Evolutionary conservation across 2,888 invertebrate species (phyloP), one percentile per base, ranked within the genome.

Genomic region (Schrankia costaestrigalis): DNA sequence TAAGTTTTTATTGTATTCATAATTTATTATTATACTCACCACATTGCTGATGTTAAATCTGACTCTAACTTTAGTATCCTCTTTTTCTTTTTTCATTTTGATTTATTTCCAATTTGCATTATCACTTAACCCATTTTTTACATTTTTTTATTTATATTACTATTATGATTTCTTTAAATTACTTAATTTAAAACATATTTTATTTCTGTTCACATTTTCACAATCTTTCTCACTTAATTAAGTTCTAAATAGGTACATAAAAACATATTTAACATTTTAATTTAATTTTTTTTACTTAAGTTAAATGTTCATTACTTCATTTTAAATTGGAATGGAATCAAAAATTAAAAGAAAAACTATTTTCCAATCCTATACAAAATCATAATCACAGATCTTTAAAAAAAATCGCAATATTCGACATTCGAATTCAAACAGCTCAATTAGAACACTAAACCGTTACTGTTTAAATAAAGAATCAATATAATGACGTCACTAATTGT

Each of bases 21-120:
- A 18, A 11, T 14, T 3, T 9, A 8, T 13, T n/a, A 1, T 28
- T 10, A 9, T 14, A 45, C 78, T 75, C 48, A 84, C 84, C 74
- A 71, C 62, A 54, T 65, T 69, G 10, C 69, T 64, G 24, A 82
- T 70, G 38, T 84, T 77, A 38, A 83, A 79, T 9, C 83, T 65
- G 6, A 86, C 71, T 1, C 78, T 70, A 12, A 81, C 73, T 32
- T 70, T 69, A 12, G 62, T 69, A 19, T 69, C 72, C 55, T 78
- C 81, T 67, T 78, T 82, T 8, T 79, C 70, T 46, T 66, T 69
- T 61, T 76, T 83, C 81, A 83, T 83, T 65, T 65, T 76, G 26
- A 11, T 42, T 32, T 15, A 33, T 33, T 17, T 25, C 36, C 40
- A 28, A 27, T 25, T 48, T 35, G 45, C 26, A 35, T 23, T 28